A percentile compares a stretch with the other conserved stretches of the same genome.
These are phyloP conservation scores for Oncorhynchus keta DNA, from an alignment of 2,113 vertebrate genomes.

Conservation along the genomic window DNA sequence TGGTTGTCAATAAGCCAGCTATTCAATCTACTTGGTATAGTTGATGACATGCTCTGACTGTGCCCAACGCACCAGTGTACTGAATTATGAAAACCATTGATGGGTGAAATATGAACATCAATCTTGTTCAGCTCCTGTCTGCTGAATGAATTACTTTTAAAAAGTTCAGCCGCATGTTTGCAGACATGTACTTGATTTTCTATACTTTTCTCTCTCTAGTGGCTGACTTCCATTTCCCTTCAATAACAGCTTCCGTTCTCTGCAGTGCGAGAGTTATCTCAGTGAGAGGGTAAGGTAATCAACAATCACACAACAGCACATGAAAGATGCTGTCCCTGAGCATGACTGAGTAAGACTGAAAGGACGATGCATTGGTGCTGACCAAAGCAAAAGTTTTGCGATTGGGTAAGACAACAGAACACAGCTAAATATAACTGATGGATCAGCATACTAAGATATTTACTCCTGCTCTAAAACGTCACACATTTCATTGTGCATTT, in stretches of 20 bases:
- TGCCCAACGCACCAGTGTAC: constrained; percentile 33
- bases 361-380: not conserved
- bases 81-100: constrained; percentile 62
- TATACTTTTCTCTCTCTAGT: constrained; percentile 4
- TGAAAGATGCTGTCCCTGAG: not conserved
- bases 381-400: not conserved
- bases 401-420: not conserved
- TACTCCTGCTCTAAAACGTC: too few species aligned
- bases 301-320: not conserved
- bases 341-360: not conserved
- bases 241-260: not conserved
- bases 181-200: constrained; percentile 35
- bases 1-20: constrained; percentile 47
- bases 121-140: constrained; percentile 58
- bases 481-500: too few species aligned
- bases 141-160: constrained; percentile 61
- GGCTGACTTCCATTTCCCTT: constrained; percentile 1
- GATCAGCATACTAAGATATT: too few species aligned
- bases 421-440: not conserved
- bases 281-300: constrained; percentile 18
- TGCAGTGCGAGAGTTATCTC: not conserved
- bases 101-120: constrained; percentile 70
- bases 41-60: constrained; percentile 54
- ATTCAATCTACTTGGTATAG: constrained; percentile 32
- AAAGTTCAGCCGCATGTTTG: constrained; percentile 49